A percentile compares a stretch with the other conserved stretches of the same genome.
Evolutionary conservation across 1,140 invertebrate genomes (phyloP).

Genomic region (Drosophila sucinea): DNA sequence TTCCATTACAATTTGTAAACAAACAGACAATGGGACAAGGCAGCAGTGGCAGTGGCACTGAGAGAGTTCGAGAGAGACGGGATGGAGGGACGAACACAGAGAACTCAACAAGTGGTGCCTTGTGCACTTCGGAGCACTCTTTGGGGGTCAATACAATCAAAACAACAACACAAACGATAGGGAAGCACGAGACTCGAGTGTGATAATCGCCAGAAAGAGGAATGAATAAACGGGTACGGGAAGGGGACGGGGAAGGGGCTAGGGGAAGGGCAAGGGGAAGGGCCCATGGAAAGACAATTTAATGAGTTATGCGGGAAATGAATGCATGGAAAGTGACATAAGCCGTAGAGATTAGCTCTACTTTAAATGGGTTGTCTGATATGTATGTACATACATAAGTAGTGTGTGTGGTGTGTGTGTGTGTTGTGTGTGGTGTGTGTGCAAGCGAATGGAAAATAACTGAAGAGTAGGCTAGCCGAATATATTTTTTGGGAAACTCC

Average conservation of each 20-base stretch:
- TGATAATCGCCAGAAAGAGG: conserved; percentile 49
- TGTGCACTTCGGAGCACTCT: conserved; percentile 33
- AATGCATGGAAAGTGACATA: conserved; percentile 36
- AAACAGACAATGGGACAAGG: conserved; percentile 29
- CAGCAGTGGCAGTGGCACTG: conserved; percentile 3
- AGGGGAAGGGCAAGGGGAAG: not conserved
- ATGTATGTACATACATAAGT: not conserved
- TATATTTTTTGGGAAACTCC: conserved; percentile 1
- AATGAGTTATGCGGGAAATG: conserved; percentile 35
- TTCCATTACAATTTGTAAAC: conserved; percentile 74
- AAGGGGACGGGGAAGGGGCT: not conserved
- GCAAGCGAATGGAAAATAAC: conserved; percentile 15
- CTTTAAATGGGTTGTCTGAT: conserved; percentile 14
- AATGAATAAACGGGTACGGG: not conserved
- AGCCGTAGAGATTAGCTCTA: conserved; percentile 25
- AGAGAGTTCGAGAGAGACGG: not conserved
- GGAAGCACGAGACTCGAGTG: conserved; percentile 58
- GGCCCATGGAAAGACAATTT: conserved; percentile 33
- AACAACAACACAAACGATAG: conserved; percentile 27
- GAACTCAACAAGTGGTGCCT: conserved; percentile 60
- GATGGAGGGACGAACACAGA: not conserved
- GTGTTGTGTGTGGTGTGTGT: not conserved
- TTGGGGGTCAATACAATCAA: conserved; percentile 55
- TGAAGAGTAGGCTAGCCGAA: not conserved
- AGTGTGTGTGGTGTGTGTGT: not conserved